A percentile compares a stretch with the other conserved stretches of the same genome.
These are phyloP conservation scores for Caenorhabditis imperialis DNA, from an alignment of 2,888 invertebrate species.

Conservation along the genomic window DNA sequence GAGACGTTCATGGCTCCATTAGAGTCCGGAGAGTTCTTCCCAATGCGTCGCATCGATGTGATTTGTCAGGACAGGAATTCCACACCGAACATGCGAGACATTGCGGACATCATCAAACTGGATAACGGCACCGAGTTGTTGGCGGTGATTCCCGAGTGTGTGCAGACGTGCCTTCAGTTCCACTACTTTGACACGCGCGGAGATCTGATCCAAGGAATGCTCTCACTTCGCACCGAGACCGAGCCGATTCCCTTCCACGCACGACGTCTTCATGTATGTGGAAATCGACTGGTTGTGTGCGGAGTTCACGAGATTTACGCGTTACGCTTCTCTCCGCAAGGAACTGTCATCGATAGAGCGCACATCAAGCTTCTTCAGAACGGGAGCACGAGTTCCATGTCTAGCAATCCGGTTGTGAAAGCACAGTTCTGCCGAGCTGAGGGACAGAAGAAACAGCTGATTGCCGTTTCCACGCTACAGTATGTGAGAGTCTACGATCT, in stretches of 20 bases:
- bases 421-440: slow-evolving; percentile 16
- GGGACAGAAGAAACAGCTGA: slow-evolving; percentile 12
- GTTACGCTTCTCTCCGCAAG: slow-evolving; percentile 53
- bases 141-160: slow-evolving; percentile 29
- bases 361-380: slow-evolving; percentile 37
- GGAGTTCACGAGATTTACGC: slow-evolving; percentile 56
- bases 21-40: slow-evolving; percentile 28
- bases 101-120: slow-evolving; percentile 32
- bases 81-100: slow-evolving; percentile 4
- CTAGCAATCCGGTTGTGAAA: slow-evolving; percentile 57
- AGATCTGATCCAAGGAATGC: slow-evolving; percentile 34
- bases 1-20: slow-evolving; percentile 29
- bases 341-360: slow-evolving; percentile 54
- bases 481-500: slow-evolving; percentile 59
- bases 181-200: slow-evolving; percentile 43
- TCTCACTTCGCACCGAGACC: slow-evolving; percentile 42
- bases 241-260: slow-evolving; percentile 58
- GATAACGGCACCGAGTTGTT: slow-evolving; percentile 44
- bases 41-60: slow-evolving; percentile 6
- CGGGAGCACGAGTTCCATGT: slow-evolving; percentile 14
- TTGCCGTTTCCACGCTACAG: slow-evolving; percentile 54
- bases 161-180: slow-evolving; percentile 22
- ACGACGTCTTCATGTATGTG: slow-evolving; percentile 37
- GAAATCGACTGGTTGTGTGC: slow-evolving; percentile 52
- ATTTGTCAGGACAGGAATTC: slow-evolving; percentile 1